A percentile compares a stretch with the other conserved stretches of the same genome.
These are phyloP conservation scores for Siphlonurus alternatus DNA, from an alignment of 2,888 invertebrate genomes.

Conservation along the genomic window DNA sequence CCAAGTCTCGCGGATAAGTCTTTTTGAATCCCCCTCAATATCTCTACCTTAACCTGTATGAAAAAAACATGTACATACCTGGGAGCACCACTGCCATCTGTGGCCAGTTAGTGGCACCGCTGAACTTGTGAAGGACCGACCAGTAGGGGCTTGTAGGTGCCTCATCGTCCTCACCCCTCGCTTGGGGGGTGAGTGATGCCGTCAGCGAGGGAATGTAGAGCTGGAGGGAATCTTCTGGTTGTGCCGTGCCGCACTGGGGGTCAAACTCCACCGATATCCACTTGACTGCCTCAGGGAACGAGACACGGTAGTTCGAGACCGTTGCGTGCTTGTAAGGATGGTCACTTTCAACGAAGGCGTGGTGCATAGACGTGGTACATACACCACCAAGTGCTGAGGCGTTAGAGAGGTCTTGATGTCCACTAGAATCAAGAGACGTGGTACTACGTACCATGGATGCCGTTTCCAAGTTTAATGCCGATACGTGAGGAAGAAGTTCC, in stretches of 20 bases:
- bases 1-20: no score
- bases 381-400: conserved; percentile 19
- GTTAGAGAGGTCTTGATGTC: conserved; percentile 13
- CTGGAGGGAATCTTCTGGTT: conserved; percentile 69
- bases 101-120: conserved; percentile 62
- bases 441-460: conserved; percentile 3
- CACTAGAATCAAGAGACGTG: conserved; percentile 8
- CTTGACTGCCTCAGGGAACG: conserved; percentile 73
- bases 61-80: no score
- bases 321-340: conserved; percentile 89
- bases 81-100: conserved; percentile 70
- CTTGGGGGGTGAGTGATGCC: not conserved
- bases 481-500: conserved; percentile 74
- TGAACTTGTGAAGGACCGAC: conserved; percentile 48
- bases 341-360: conserved; percentile 86
- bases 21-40: no score
- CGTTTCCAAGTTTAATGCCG: conserved; percentile 47
- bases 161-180: conserved; percentile 18
- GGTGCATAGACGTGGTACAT: conserved; percentile 68
- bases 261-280: conserved; percentile 93
- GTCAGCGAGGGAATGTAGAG: conserved; percentile 25
- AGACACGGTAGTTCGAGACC: conserved; percentile 70
- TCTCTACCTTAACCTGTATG: no score
- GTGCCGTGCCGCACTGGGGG: conserved; percentile 76
- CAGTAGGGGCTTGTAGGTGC: conserved; percentile 30